Evolutionary conservation across 2,797 vertebrate species (phyloP).

Genomic region (Neopelma chrysocephalum): DNA sequence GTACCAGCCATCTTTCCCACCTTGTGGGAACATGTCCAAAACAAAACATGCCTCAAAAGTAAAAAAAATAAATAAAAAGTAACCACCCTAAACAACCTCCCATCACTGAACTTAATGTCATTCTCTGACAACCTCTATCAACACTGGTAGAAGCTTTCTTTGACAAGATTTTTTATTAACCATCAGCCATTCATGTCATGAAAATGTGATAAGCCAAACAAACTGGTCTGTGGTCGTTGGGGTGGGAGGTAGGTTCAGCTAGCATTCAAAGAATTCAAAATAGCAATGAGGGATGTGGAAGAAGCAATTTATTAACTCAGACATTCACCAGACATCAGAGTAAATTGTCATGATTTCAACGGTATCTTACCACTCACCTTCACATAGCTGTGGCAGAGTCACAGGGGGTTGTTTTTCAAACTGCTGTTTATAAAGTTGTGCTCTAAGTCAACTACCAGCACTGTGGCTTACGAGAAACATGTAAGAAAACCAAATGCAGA

Average conservation of each 20-base stretch:
- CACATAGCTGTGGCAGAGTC: background rate
- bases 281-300: background rate
- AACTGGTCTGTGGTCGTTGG: background rate
- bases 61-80: background rate
- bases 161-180: background rate
- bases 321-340: background rate
- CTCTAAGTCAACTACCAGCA: background rate
- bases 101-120: background rate
- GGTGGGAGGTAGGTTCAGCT: background rate
- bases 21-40: background rate
- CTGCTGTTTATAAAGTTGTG: background rate
- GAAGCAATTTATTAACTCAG: background rate
- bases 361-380: background rate
- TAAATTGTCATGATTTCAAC: background rate
- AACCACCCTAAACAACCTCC: background rate
- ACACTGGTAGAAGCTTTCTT: background rate
- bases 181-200: background rate
- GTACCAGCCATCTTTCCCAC: background rate
- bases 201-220: background rate
- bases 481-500: background rate
- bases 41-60: background rate
- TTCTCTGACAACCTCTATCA: background rate
- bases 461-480: background rate
- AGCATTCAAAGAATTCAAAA: background rate
- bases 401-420: background rate